These are phyloP conservation scores for Orthonevra nobilis DNA, from an alignment of 2,888 invertebrate genomes.

Conservation along the genomic window DNA sequence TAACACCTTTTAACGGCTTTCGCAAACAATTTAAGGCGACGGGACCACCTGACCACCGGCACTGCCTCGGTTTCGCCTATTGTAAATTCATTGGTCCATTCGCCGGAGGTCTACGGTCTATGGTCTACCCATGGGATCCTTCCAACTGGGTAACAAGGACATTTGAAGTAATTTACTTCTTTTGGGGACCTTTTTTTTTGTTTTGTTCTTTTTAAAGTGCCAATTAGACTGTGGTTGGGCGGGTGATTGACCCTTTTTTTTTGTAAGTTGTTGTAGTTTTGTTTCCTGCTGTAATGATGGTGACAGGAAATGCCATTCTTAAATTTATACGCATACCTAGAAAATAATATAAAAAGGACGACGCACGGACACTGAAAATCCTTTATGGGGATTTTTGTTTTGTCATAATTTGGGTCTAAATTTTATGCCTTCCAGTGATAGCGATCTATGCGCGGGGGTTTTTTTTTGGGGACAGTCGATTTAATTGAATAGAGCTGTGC, in stretches of 20 bases:
- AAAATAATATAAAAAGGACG: constrained; percentile 46
- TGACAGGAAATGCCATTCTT: constrained; percentile 15
- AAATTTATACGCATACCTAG: too few species aligned
- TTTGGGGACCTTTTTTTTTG: constrained; percentile 11
- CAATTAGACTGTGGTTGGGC: constrained; percentile 67
- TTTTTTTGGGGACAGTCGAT: too few species aligned
- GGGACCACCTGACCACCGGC: constrained; percentile 60
- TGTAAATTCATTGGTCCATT: constrained; percentile 40
- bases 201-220: constrained; percentile 51
- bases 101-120: too few species aligned
- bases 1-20: constrained; percentile 69
- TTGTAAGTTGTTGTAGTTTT: constrained; percentile 19
- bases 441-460: constrained; percentile 51
- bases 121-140: background rate
- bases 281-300: constrained; percentile 14
- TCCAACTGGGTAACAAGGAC: constrained; percentile 36
- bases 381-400: constrained; percentile 42
- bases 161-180: constrained; percentile 38
- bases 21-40: constrained; percentile 67
- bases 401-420: constrained; percentile 59
- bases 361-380: constrained; percentile 17
- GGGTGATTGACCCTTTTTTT: constrained; percentile 65
- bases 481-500: constrained; percentile 58
- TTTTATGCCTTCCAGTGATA: constrained; percentile 60
- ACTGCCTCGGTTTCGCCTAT: background rate